Evolutionary conservation across 2,113 vertebrate species (phyloP).

Genomic region (Ammodytes dubius): DNA sequence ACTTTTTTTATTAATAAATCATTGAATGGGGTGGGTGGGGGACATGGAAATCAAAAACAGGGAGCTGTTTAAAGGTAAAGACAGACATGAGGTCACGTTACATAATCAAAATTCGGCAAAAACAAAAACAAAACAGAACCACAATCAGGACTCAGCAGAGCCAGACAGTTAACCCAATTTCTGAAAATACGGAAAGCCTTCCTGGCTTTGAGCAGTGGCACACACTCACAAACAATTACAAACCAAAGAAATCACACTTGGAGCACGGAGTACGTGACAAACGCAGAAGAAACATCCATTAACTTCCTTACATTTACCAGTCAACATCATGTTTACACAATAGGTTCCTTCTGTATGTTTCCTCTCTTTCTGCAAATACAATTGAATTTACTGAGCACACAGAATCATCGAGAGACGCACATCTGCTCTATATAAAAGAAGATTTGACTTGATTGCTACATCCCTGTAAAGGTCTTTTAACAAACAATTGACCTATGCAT

Average conservation of each 20-base stretch:
- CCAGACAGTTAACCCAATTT: constrained; percentile 72
- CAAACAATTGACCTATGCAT: constrained; percentile 25
- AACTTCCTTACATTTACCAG: neutral
- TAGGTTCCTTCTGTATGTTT: fast-evolving
- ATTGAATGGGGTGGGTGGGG: neutral
- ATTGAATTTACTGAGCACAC: neutral
- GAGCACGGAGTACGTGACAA: constrained; percentile 9
- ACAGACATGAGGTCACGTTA: constrained; percentile 42
- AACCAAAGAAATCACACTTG: neutral
- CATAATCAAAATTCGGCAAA: constrained; percentile 63
- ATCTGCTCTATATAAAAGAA: neutral
- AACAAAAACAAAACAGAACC: constrained; percentile 55
- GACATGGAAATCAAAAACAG: constrained; percentile 40
- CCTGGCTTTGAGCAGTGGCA: constrained; percentile 11
- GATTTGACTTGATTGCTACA: neutral
- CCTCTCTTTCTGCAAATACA: neutral
- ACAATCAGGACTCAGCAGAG: constrained; percentile 67
- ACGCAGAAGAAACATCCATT: neutral
- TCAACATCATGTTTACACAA: fast-evolving
- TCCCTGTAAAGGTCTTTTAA: neutral
- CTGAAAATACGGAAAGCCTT: constrained; percentile 43
- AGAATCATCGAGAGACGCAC: neutral
- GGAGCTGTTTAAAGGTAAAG: constrained; percentile 31
- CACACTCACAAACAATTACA: neutral
- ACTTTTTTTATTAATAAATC: constrained; percentile 6